These are phyloP conservation scores for Mastomys natalensis DNA, from an alignment of 2,113 vertebrate species.

Conservation along the genomic window DNA sequence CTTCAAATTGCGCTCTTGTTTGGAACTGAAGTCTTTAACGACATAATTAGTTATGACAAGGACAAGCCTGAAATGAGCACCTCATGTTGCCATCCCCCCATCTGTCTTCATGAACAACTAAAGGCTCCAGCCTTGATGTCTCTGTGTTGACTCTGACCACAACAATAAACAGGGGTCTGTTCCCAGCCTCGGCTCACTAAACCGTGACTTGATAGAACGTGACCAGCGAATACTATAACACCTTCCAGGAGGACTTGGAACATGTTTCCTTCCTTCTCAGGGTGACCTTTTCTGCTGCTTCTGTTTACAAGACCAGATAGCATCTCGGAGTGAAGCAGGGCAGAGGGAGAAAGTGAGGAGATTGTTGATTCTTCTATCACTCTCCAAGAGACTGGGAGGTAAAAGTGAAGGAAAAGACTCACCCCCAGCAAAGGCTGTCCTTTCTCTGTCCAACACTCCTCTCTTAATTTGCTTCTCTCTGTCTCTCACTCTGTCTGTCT, in stretches of 20 bases:
- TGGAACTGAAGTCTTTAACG: neutral
- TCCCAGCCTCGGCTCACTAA: neutral
- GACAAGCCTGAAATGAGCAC: no score
- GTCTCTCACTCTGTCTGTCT: neutral
- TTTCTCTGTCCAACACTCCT: neutral
- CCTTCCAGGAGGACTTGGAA: neutral
- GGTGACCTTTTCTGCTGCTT: neutral
- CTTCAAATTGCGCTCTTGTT: neutral
- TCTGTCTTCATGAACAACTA: neutral
- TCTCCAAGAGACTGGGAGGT: neutral
- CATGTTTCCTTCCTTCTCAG: neutral
- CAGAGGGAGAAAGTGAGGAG: neutral
- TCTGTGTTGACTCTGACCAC: neutral
- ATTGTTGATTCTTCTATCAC: neutral
- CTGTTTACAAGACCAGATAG: neutral
- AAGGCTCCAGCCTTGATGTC: neutral
- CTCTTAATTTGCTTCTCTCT: neutral
- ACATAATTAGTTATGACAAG: no score
- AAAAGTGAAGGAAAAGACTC: neutral
- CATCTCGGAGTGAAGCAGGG: neutral
- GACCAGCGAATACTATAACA: neutral
- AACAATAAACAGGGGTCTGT: accelerated
- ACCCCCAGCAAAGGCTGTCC: neutral
- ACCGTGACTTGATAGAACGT: neutral
- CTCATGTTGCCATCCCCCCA: neutral